Evolutionary conservation across 2,888 invertebrate species (phyloP).

Genomic region (Nezara viridula): DNA sequence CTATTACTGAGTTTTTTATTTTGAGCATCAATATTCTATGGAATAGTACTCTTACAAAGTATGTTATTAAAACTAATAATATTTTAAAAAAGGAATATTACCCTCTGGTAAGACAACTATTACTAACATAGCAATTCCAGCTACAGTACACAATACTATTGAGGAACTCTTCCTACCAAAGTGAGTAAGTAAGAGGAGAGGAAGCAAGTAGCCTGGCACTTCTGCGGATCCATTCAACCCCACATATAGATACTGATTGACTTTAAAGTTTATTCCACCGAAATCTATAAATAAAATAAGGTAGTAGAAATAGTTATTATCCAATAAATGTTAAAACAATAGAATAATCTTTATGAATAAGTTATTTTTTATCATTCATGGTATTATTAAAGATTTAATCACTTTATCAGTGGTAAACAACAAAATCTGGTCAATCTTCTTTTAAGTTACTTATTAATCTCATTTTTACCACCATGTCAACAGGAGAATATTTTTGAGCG

Average conservation of each 20-base stretch:
- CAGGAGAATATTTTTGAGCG: too few species aligned
- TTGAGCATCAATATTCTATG: not conserved
- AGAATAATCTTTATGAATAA: not conserved
- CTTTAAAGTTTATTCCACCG: slow-evolving; percentile 72
- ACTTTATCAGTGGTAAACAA: too few species aligned
- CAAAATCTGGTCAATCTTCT: too few species aligned
- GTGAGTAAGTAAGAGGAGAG: slow-evolving; percentile 70
- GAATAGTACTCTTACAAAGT: not conserved
- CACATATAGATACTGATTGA: slow-evolving; percentile 71
- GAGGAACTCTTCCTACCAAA: slow-evolving; percentile 71
- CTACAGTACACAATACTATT: slow-evolving; percentile 70
- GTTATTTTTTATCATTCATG: not conserved
- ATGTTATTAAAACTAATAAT: not conserved
- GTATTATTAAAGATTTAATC: too few species aligned
- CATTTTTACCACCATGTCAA: too few species aligned
- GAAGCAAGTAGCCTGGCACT: slow-evolving; percentile 72
- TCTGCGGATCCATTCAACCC: slow-evolving; percentile 72
- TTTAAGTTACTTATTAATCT: too few species aligned
- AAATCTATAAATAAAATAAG: slow-evolving; percentile 68
- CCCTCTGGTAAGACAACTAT: slow-evolving; percentile 71
- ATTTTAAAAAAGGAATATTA: slow-evolving; percentile 63
- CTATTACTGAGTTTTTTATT: too few species aligned
- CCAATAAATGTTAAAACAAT: not conserved
- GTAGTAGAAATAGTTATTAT: not conserved
- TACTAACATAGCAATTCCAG: slow-evolving; percentile 70